Evolutionary conservation across 2,888 invertebrate genomes (phyloP).

Genomic region (Sphaerophoria rueppellii): DNA sequence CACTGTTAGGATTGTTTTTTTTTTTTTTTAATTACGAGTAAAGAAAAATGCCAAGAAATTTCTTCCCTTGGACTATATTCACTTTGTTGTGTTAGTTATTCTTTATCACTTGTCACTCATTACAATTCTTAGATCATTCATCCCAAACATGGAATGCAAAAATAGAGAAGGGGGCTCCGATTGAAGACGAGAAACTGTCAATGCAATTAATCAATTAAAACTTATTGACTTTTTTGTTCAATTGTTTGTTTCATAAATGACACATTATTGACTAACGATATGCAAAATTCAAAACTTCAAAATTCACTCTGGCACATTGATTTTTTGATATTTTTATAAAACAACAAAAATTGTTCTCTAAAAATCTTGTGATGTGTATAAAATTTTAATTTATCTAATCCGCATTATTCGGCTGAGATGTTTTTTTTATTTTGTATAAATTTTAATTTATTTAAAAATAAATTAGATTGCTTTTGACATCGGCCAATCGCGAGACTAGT

Average conservation of each 20-base stretch:
- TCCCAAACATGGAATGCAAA: conserved; percentile 21
- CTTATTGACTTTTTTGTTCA: conserved; percentile 11
- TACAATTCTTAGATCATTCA: conserved; percentile 45
- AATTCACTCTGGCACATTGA: conserved; percentile 9
- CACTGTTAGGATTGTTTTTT: conserved; percentile 15
- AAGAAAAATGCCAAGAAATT: neutral
- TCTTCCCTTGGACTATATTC: conserved; percentile 6
- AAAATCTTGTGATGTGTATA: conserved; percentile 38
- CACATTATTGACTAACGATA: conserved; percentile 49
- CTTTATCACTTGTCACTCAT: conserved; percentile 10
- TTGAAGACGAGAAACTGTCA: conserved; percentile 4
- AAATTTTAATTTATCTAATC: conserved; percentile 44
- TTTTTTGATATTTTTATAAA: conserved; percentile 28
- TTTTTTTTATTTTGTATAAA: conserved; percentile 38
- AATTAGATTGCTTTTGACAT: conserved; percentile 64
- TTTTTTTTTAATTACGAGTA: neutral
- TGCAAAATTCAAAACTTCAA: conserved; percentile 33
- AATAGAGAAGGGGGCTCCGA: conserved; percentile 9
- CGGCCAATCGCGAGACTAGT: conserved; percentile 35
- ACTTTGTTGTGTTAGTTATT: conserved; percentile 15
- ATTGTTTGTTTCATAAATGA: conserved; percentile 30
- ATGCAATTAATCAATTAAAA: conserved; percentile 60
- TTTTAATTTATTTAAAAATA: conserved; percentile 57
- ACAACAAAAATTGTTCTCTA: conserved; percentile 9
- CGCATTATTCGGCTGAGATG: conserved; percentile 49